These are phyloP conservation scores for Dendropsophus ebraccatus DNA, from an alignment of 2,113 vertebrate species.

Conservation along the genomic window DNA sequence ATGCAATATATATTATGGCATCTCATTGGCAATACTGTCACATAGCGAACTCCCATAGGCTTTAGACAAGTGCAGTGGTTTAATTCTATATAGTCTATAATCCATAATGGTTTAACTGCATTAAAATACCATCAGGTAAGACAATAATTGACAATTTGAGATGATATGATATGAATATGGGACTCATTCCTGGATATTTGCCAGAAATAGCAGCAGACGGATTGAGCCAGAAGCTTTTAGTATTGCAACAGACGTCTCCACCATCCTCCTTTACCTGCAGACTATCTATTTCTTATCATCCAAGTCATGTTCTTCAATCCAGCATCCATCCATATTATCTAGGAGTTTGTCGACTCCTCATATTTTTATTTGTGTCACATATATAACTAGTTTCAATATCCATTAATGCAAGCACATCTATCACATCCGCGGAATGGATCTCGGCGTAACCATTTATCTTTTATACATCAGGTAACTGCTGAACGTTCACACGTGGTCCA, in stretches of 20 bases:
- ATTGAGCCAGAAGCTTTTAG: slow-evolving; percentile 22
- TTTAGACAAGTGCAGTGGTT: background rate
- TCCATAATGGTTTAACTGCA: slow-evolving; percentile 35
- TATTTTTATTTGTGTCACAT: slow-evolving; percentile 53
- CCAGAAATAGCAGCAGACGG: slow-evolving; percentile 15
- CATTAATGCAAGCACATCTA: slow-evolving; percentile 52
- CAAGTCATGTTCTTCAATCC: slow-evolving; percentile 42
- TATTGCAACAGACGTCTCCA: background rate
- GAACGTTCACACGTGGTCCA: background rate
- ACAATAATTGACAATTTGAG: slow-evolving; percentile 36
- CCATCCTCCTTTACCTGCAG: slow-evolving; percentile 30
- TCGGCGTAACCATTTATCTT: slow-evolving; percentile 32
- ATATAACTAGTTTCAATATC: slow-evolving; percentile 56
- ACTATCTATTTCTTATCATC: slow-evolving; percentile 17
- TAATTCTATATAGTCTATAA: slow-evolving; percentile 27
- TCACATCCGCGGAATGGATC: slow-evolving; percentile 18
- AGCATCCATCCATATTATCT: slow-evolving; percentile 48
- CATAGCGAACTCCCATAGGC: background rate
- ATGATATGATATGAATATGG: slow-evolving; percentile 18
- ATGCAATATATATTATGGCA: background rate
- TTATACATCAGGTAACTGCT: slow-evolving; percentile 13
- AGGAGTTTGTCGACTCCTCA: slow-evolving; percentile 26
- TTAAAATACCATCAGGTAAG: slow-evolving; percentile 40
- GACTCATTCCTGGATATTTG: slow-evolving; percentile 11
- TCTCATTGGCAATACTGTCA: background rate